phyloP scores from a whole-genome alignment of 2,113 vertebrate genomes.

The Oceanites oceanicus region DNA sequence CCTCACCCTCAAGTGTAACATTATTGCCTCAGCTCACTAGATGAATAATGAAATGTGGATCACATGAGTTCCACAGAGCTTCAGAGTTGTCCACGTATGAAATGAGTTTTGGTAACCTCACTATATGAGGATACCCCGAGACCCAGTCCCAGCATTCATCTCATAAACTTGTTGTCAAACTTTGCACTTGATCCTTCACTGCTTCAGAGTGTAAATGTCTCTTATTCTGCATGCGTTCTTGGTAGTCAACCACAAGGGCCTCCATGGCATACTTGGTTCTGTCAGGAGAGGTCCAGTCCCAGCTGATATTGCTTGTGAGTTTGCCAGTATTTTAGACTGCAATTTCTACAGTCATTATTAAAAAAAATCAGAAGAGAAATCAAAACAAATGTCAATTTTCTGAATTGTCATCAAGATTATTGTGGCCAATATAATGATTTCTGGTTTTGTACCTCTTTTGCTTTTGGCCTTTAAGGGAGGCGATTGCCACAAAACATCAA shows the following conservation, averaged over 20 bases:
- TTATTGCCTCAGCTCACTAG: background rate
- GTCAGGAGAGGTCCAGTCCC: background rate
- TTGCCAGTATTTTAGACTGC: background rate
- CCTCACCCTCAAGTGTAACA: background rate
- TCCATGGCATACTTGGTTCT: background rate
- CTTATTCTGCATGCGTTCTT: background rate
- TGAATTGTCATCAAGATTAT: background rate
- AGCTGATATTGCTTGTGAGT: background rate
- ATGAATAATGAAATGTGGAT: background rate
- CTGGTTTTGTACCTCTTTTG: background rate
- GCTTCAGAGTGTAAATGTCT: background rate
- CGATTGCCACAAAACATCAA: background rate
- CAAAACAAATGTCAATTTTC: background rate
- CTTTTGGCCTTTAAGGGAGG: background rate
- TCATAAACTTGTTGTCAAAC: background rate
- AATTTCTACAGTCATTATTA: background rate
- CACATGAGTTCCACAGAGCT: background rate
- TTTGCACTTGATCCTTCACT: background rate
- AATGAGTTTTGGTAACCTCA: background rate
- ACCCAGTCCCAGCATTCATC: background rate
- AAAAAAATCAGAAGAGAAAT: background rate
- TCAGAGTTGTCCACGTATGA: background rate
- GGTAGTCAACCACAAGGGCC: background rate
- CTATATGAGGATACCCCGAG: background rate
- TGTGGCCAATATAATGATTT: background rate